phyloP scores from a whole-genome alignment of 2,113 vertebrate species.

The Phrynocephalus versicolor region DNA sequence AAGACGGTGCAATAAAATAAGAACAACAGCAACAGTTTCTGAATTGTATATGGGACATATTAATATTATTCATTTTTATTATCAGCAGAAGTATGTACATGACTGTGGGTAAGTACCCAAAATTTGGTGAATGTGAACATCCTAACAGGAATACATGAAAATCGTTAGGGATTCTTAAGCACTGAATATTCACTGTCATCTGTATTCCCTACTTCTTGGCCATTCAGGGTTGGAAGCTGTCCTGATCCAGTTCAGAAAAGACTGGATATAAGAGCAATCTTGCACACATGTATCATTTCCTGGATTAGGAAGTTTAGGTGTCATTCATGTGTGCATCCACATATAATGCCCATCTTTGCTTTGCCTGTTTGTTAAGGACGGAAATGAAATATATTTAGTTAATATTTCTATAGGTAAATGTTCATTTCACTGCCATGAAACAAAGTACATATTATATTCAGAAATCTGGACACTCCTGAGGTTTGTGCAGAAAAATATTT shows the following conservation, averaged over 20 bases:
- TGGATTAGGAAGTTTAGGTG: background rate
- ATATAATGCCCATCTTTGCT: background rate
- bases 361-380: too few species aligned
- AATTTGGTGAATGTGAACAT: background rate
- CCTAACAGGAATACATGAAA: background rate
- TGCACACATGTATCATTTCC: background rate
- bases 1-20: slow-evolving; percentile 46
- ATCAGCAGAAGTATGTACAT: slow-evolving; percentile 5
- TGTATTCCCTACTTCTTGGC: background rate
- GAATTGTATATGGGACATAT: slow-evolving; percentile 4
- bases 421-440: too few species aligned
- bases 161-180: background rate
- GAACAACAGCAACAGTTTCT: background rate
- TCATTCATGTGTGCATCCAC: background rate
- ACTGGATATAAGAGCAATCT: too few species aligned
- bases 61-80: slow-evolving; percentile 23
- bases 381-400: too few species aligned
- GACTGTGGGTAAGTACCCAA: background rate
- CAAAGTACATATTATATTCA: too few species aligned
- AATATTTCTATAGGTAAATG: too few species aligned
- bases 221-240: background rate
- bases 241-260: background rate
- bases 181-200: background rate
- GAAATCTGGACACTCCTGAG: too few species aligned
- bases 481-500: too few species aligned